Evolutionary conservation across 2,888 invertebrate species (phyloP).

Genomic region (Watsonalla binaria): DNA sequence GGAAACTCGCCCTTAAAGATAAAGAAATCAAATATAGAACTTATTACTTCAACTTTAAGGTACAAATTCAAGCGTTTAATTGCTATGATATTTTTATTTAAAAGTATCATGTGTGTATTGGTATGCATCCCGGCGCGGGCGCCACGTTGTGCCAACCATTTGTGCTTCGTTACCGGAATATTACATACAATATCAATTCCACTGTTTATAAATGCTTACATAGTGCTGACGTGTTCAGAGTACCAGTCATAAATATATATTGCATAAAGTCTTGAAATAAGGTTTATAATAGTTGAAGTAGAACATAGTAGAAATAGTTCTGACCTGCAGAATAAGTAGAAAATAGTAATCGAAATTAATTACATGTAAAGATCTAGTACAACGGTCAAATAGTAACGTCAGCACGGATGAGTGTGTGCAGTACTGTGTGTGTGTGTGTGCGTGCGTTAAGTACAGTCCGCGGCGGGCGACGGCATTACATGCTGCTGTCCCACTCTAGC

Average conservation of each 20-base stretch:
- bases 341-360: too few species aligned
- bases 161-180: not conserved
- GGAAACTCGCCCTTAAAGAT: too few species aligned
- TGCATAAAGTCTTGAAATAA: too few species aligned
- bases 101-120: not conserved
- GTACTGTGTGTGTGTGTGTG: conserved; percentile 16
- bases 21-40: too few species aligned
- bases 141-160: not conserved
- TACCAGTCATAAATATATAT: too few species aligned
- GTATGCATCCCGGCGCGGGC: not conserved
- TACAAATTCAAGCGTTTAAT: too few species aligned
- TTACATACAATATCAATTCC: conserved; percentile 1
- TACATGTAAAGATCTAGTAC: too few species aligned
- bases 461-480: conserved; percentile 70
- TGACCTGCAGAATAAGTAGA: not conserved
- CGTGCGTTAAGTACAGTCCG: conserved; percentile 35
- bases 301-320: too few species aligned
- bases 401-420: conserved; percentile 15
- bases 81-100: too few species aligned
- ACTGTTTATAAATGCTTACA: not conserved
- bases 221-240: not conserved
- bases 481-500: conserved; percentile 88
- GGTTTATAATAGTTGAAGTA: too few species aligned
- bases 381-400: conserved; percentile 7
- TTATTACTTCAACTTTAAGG: too few species aligned